Evolutionary conservation across 2,888 invertebrate genomes (phyloP).

Genomic region (Chirona hameri): DNA sequence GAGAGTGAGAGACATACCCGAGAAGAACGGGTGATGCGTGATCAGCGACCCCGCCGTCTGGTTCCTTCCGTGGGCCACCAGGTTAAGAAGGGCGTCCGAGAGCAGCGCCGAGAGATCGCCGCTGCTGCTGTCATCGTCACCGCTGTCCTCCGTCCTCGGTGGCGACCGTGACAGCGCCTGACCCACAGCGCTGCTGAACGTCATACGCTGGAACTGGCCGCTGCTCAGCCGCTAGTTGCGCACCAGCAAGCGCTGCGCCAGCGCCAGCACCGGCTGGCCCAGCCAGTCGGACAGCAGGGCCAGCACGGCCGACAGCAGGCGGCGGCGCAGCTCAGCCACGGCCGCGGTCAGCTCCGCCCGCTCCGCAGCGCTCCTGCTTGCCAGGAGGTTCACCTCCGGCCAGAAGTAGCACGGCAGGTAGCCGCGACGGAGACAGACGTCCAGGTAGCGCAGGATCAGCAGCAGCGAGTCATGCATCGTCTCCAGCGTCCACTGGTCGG

Average conservation of each 20-base stretch:
- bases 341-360: neutral
- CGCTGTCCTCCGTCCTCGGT: too few species aligned
- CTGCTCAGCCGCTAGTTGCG: too few species aligned
- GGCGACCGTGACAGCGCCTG: too few species aligned
- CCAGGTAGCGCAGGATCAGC: neutral
- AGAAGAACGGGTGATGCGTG: too few species aligned
- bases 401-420: neutral
- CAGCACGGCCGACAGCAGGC: neutral
- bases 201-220: too few species aligned
- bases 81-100: too few species aligned
- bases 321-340: neutral
- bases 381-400: neutral
- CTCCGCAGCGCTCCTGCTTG: neutral
- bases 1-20: too few species aligned
- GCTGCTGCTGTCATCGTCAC: too few species aligned
- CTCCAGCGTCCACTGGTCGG: neutral
- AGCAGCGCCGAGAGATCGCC: too few species aligned
- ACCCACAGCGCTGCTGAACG: too few species aligned
- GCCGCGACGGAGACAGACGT: neutral
- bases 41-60: too few species aligned
- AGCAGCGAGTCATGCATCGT: neutral
- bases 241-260: neutral
- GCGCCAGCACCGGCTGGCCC: neutral
- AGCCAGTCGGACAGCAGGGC: constrained; percentile 1
- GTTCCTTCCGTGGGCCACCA: too few species aligned